Percentiles rank a stretch among this genome's conserved stretches.
phyloP scores from a whole-genome alignment of 1,140 invertebrate species.

The Lepidostoma basale region DNA sequence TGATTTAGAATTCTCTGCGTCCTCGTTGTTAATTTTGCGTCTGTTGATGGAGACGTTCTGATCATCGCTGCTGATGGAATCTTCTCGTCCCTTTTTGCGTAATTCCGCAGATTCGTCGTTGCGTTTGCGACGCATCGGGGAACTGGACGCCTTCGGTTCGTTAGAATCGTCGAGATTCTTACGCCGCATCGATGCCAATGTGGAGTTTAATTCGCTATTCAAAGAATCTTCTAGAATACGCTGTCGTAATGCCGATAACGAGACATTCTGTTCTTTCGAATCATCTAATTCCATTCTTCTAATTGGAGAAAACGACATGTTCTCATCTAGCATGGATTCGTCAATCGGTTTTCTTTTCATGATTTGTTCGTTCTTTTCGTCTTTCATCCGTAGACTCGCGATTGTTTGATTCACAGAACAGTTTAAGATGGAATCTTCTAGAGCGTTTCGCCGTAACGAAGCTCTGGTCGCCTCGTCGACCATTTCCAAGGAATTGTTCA shows the following conservation, averaged over 20 bases:
- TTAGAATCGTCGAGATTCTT: slow-evolving; percentile 18
- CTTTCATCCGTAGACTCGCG: slow-evolving; percentile 1
- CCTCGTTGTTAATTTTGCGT: slow-evolving; percentile 36
- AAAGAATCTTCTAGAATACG: background rate
- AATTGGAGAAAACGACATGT: slow-evolving; percentile 29
- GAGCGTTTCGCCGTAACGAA: background rate
- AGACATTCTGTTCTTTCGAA: background rate
- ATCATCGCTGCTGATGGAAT: slow-evolving; percentile 20
- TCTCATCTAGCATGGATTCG: slow-evolving; percentile 17
- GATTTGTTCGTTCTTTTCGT: slow-evolving; percentile 6
- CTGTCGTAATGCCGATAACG: slow-evolving; percentile 1
- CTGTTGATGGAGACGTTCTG: slow-evolving; percentile 1
- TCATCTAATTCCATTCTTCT: slow-evolving; percentile 17
- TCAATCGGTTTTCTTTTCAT: slow-evolving; percentile 23
- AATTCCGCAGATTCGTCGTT: slow-evolving; percentile 18
- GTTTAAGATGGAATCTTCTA: slow-evolving; percentile 13
- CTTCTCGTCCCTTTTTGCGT: slow-evolving; percentile 23
- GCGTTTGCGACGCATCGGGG: slow-evolving; percentile 30
- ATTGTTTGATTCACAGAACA: slow-evolving; percentile 18
- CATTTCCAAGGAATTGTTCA: slow-evolving; percentile 26
- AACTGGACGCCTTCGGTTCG: slow-evolving; percentile 25
- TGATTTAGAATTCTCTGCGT: slow-evolving; percentile 13
- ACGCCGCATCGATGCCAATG: background rate
- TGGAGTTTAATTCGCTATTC: background rate
- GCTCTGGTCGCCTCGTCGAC: background rate